Conservation (phyloP, 2,888 invertebrate species). For the Macrosiphum euphorbiae region DNA sequence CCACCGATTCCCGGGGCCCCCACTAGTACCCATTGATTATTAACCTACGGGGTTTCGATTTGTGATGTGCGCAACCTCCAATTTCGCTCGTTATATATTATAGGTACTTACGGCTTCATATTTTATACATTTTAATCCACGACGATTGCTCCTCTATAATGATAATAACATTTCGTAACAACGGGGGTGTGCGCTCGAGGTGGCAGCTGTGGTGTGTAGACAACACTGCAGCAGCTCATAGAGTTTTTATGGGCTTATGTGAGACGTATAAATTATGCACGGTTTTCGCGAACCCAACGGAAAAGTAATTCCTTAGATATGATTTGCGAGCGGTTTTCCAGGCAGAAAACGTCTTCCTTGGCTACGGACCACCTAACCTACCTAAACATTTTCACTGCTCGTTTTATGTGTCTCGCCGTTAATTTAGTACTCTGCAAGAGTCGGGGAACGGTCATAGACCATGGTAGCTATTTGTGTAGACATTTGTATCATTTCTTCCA, state of each 20-base stretch:
- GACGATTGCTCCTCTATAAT: neutral
- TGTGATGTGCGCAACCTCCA: neutral
- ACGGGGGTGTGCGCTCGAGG: neutral
- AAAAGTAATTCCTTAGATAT: slow-evolving; percentile 15
- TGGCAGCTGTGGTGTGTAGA: neutral
- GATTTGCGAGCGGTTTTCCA: slow-evolving; percentile 3
- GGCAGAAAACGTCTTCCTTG: neutral
- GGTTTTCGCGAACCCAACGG: neutral
- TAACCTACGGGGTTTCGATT: neutral
- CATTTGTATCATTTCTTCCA: neutral
- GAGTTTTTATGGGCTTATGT: neutral
- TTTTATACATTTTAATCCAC: neutral
- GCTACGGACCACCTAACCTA: neutral
- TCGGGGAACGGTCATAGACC: neutral
- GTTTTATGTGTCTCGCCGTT: neutral
- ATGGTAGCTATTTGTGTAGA: neutral
- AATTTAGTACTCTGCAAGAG: neutral
- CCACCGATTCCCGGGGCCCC: neutral
- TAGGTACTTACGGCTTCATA: neutral
- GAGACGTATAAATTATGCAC: slow-evolving; percentile 9
- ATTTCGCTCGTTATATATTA: neutral
- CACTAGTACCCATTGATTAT: neutral
- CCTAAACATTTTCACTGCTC: too few species aligned
- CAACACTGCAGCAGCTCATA: neutral
- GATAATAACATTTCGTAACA: neutral